phyloP scores from a whole-genome alignment of 2,797 vertebrate genomes.

The Gymnothorax reevesii region DNA sequence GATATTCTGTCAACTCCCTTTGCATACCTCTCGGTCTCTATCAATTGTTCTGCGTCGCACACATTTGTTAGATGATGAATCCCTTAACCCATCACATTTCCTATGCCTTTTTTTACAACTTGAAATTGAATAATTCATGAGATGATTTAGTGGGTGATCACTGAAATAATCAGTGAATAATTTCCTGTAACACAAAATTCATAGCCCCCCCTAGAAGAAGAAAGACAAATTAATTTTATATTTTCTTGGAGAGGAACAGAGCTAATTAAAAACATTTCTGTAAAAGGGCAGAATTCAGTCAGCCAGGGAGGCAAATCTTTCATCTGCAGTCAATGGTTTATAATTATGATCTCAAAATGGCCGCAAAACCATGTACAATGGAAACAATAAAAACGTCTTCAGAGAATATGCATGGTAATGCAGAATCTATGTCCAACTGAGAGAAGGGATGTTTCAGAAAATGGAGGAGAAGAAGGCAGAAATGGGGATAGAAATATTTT shows the following conservation, averaged over 20 bases:
- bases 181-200: background rate
- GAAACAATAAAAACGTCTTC: background rate
- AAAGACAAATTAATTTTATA: background rate
- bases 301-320: background rate
- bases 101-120: background rate
- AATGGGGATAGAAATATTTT: slow-evolving; percentile 40
- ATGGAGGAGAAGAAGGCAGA: background rate
- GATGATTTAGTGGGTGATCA: background rate
- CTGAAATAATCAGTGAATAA: background rate
- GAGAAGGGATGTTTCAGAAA: background rate
- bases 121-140: background rate
- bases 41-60: background rate
- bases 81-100: background rate
- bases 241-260: no score
- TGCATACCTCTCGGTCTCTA: background rate
- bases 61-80: background rate
- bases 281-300: no score
- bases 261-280: no score
- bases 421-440: background rate
- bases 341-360: background rate
- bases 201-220: background rate
- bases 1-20: no score
- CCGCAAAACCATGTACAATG: background rate
- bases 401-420: background rate
- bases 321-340: no score